These are phyloP conservation scores for Hyppa rectilinea DNA, from an alignment of 2,888 invertebrate genomes.

Conservation along the genomic window DNA sequence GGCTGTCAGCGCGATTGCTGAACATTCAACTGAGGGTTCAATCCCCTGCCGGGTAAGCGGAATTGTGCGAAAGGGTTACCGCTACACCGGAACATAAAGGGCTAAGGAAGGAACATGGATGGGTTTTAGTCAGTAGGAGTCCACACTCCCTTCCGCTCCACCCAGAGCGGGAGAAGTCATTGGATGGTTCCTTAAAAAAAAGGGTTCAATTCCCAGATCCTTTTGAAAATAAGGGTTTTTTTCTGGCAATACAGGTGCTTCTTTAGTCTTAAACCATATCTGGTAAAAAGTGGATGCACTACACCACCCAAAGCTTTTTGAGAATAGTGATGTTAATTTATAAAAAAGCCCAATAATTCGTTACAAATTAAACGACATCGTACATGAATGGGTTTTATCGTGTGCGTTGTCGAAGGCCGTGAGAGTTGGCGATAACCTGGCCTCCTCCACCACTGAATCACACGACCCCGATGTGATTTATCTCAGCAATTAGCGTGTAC, in stretches of 20 bases:
- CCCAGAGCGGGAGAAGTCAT: no score
- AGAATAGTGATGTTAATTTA: background rate
- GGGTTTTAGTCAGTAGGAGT: no score
- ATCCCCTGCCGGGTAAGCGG: background rate
- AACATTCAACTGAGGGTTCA: background rate
- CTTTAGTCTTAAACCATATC: background rate
- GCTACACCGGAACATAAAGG: no score
- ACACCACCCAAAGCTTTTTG: background rate
- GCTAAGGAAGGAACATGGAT: no score
- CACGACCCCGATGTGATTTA: constrained; percentile 81
- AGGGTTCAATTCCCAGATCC: background rate
- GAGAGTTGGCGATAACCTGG: constrained; percentile 79
- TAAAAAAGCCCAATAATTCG: background rate
- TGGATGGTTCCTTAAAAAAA: no score
- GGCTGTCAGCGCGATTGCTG: no score
- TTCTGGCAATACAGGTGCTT: no score
- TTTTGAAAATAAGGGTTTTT: no score
- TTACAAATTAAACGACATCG: constrained; percentile 7
- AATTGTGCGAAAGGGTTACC: no score
- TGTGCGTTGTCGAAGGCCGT: constrained; percentile 21
- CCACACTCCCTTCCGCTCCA: no score
- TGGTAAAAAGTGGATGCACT: background rate
- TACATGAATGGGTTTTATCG: constrained; percentile 52
- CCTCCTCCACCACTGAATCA: constrained; percentile 74
- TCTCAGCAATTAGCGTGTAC: constrained; percentile 79